Evolutionary conservation across 2,113 vertebrate species (phyloP).

Genomic region (Hemiprocne comata): DNA sequence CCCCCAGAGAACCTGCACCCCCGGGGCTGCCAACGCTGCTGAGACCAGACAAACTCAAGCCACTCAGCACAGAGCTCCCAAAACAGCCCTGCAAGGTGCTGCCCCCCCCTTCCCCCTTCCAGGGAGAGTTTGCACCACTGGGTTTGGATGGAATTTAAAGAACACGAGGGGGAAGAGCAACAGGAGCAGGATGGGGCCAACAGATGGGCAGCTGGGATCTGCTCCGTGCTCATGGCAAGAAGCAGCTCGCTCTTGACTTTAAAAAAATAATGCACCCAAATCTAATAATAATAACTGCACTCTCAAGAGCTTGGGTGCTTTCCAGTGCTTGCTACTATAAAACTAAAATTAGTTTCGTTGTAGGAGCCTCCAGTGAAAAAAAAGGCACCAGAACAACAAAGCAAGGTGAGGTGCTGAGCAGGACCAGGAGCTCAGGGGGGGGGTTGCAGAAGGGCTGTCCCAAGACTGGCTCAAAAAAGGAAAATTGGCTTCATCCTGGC

Average conservation of each 20-base stretch:
- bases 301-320: constrained; percentile 42
- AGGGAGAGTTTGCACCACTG: neutral
- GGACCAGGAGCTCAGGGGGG: too few species aligned
- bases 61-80: fast-evolving
- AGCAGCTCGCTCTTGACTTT: neutral
- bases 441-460: too few species aligned
- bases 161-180: neutral
- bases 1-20: neutral
- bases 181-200: neutral
- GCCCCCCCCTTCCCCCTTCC: too few species aligned
- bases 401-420: neutral
- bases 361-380: neutral
- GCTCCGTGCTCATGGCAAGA: fast-evolving
- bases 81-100: neutral
- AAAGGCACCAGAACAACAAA: neutral
- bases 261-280: neutral
- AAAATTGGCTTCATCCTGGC: too few species aligned
- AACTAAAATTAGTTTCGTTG: constrained; percentile 38
- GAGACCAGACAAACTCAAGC: neutral
- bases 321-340: constrained; percentile 26
- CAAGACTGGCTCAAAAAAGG: too few species aligned
- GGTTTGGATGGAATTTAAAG: neutral
- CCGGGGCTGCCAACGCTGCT: fast-evolving
- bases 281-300: neutral
- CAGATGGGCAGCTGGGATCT: neutral